Conservation (phyloP, 2,888 invertebrate species). For the Rosalia funebris region DNA sequence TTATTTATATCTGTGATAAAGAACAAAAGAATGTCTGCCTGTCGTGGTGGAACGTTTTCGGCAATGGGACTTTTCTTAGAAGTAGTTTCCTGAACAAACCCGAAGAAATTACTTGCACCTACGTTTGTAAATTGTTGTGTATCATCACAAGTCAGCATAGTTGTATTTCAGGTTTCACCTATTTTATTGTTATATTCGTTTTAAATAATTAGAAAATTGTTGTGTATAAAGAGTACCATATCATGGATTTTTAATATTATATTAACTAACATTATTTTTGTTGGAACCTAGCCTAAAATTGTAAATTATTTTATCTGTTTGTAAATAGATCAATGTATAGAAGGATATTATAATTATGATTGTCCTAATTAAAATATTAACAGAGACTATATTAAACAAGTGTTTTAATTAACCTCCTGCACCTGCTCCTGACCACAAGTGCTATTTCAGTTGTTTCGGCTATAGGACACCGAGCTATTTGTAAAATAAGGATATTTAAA, state of each 20-base stretch:
- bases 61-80: slow-evolving; percentile 50
- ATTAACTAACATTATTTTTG: slow-evolving; percentile 57
- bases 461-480: too few relatives aligned
- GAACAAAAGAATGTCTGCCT: slow-evolving; percentile 55
- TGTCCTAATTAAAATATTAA: slow-evolving; percentile 67
- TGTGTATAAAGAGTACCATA: slow-evolving; percentile 64
- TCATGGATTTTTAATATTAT: slow-evolving; percentile 62
- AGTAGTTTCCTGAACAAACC: slow-evolving; percentile 47
- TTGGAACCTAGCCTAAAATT: slow-evolving; percentile 57
- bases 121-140: slow-evolving; percentile 48
- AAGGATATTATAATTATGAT: slow-evolving; percentile 65
- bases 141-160: slow-evolving; percentile 47
- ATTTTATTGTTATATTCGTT: slow-evolving; percentile 60
- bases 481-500: too few relatives aligned
- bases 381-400: slow-evolving; percentile 59
- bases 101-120: slow-evolving; percentile 47
- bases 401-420: slow-evolving; percentile 30
- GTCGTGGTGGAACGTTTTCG: slow-evolving; percentile 48
- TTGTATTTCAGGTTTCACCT: slow-evolving; percentile 51
- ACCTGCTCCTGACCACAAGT: too few relatives aligned
- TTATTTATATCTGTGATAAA: slow-evolving; percentile 66
- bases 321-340: slow-evolving; percentile 67
- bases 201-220: slow-evolving; percentile 57
- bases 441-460: too few relatives aligned
- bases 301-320: slow-evolving; percentile 65